Evolutionary conservation across 2,888 invertebrate species (phyloP).

Genomic region (Calameuta pallipes): DNA sequence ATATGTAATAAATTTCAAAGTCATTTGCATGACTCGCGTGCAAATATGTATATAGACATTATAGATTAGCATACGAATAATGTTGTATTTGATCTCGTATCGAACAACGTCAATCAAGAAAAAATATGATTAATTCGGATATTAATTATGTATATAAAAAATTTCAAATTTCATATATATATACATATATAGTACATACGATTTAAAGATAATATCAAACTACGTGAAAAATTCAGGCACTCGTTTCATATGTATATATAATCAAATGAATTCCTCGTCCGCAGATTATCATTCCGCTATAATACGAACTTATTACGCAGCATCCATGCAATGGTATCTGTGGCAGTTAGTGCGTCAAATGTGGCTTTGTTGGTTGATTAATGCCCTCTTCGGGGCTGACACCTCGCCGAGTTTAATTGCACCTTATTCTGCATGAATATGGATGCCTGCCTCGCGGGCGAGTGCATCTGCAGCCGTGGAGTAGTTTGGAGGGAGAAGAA

Average conservation of each 20-base stretch:
- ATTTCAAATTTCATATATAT: too few species aligned
- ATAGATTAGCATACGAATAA: not conserved
- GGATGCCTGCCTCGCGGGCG: conserved; percentile 62
- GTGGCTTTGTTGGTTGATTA: conserved; percentile 63
- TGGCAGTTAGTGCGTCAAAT: conserved; percentile 60
- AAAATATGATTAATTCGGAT: not conserved
- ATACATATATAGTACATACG: too few species aligned
- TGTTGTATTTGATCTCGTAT: not conserved
- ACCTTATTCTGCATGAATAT: conserved; percentile 66
- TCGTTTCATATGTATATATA: not conserved
- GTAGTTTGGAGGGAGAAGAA: conserved; percentile 4
- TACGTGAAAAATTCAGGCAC: not conserved
- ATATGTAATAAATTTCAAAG: conserved; percentile 46
- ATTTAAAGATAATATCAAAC: not conserved
- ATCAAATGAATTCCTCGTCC: not conserved
- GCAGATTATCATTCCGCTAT: conserved; percentile 47
- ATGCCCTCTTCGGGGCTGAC: conserved; percentile 62
- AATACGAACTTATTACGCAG: conserved; percentile 59
- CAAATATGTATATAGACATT: conserved; percentile 34
- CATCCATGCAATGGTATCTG: conserved; percentile 55
- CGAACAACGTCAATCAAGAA: not conserved
- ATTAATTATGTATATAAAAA: not conserved
- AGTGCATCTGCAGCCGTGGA: conserved; percentile 15
- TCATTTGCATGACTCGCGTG: conserved; percentile 43
- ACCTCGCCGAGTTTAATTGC: conserved; percentile 65